A percentile compares a stretch with the other conserved stretches of the same genome.
phyloP scores from a whole-genome alignment of 2,888 invertebrate species.

The Netelia fuscicornis region DNA sequence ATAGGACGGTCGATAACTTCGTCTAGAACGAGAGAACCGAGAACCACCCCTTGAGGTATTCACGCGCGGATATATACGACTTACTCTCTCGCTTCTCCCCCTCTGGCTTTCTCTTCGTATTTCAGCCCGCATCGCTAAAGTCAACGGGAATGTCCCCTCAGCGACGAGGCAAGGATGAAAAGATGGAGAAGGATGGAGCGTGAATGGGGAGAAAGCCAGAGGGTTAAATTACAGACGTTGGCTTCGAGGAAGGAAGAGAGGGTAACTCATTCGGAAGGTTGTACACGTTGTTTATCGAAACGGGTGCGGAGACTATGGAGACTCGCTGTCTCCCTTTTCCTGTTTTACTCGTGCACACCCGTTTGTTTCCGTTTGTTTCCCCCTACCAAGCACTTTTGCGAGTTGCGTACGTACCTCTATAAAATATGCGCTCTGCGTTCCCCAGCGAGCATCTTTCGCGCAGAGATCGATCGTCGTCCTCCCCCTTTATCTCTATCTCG shows the following conservation, averaged over 20 bases:
- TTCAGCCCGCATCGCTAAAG: constrained; percentile 46
- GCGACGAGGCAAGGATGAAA: constrained; percentile 55
- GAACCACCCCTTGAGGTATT: constrained; percentile 66
- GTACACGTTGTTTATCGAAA: constrained; percentile 75
- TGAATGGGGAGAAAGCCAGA: constrained; percentile 43
- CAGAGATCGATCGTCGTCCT: constrained; percentile 22
- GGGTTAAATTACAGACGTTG: constrained; percentile 58
- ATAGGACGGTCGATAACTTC: constrained; percentile 77
- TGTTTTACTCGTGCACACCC: constrained; percentile 1
- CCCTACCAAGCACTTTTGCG: constrained; percentile 26
- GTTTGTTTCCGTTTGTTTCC: background rate
- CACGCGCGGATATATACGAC: constrained; percentile 48
- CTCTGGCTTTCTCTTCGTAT: constrained; percentile 31
- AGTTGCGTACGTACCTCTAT: background rate
- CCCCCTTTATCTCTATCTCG: constrained; percentile 18
- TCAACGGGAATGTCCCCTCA: constrained; percentile 54
- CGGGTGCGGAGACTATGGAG: constrained; percentile 63
- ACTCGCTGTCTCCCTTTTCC: constrained; percentile 20
- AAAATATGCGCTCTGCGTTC: constrained; percentile 6
- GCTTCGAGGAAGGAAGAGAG: constrained; percentile 44
- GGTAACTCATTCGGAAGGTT: constrained; percentile 73
- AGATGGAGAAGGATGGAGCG: constrained; percentile 49
- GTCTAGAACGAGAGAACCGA: constrained; percentile 73
- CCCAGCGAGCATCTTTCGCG: constrained; percentile 9
- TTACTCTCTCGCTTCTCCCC: constrained; percentile 30